A percentile compares a stretch with the other conserved stretches of the same genome.
These are phyloP conservation scores for Mechanitis mazaeus DNA, from an alignment of 2,888 invertebrate species.

Conservation along the genomic window DNA sequence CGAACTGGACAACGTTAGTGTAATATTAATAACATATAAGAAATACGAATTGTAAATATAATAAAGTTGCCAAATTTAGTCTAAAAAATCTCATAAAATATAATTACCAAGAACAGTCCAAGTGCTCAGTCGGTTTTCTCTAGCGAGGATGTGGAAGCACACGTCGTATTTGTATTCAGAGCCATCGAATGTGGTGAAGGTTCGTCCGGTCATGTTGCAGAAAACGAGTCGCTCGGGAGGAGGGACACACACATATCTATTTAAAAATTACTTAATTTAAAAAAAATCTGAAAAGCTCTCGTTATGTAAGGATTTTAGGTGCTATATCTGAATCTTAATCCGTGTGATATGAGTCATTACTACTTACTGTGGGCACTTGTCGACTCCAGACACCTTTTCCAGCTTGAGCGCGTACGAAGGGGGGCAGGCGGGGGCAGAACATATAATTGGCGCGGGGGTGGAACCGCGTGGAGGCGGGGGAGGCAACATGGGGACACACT, in stretches of 20 bases:
- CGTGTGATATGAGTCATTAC: not conserved
- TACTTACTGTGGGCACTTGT: slow-evolving; percentile 72
- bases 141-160: slow-evolving; percentile 86
- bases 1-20: slow-evolving; percentile 63
- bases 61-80: slow-evolving; percentile 19
- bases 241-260: slow-evolving; percentile 80
- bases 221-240: slow-evolving; percentile 79
- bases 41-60: not conserved
- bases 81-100: not conserved
- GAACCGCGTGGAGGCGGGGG: slow-evolving; percentile 56
- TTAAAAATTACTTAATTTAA: slow-evolving; percentile 17
- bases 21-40: not conserved
- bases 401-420: slow-evolving; percentile 74
- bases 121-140: slow-evolving; percentile 79
- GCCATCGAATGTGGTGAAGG: slow-evolving; percentile 88
- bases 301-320: not conserved
- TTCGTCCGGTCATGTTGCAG: slow-evolving; percentile 85
- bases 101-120: slow-evolving; percentile 83
- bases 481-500: slow-evolving; percentile 71
- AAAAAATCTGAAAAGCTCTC: not conserved
- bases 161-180: slow-evolving; percentile 87
- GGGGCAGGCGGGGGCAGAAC: slow-evolving; percentile 77
- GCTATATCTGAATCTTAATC: not conserved
- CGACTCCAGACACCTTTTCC: slow-evolving; percentile 46
- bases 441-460: slow-evolving; percentile 44